A percentile compares a stretch with the other conserved stretches of the same genome.
These are phyloP conservation scores for Acholoe squamosa DNA, from an alignment of 2,888 invertebrate genomes.

Conservation along the genomic window DNA sequence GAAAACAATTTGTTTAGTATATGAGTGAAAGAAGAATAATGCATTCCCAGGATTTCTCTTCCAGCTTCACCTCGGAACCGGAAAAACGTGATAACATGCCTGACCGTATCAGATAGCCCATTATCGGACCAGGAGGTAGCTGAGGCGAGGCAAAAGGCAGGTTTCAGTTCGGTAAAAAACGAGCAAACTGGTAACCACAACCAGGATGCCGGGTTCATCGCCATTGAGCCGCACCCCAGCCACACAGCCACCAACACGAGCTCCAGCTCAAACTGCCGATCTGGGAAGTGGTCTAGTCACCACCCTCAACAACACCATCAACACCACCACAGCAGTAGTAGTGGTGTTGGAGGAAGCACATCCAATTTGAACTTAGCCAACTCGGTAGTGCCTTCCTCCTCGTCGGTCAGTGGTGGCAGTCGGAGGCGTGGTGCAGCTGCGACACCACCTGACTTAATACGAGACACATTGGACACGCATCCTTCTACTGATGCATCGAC, in stretches of 20 bases:
- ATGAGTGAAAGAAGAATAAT: too few species aligned
- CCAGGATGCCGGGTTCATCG: conserved; percentile 18
- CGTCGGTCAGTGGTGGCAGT: neutral
- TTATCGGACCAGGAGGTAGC: conserved; percentile 76
- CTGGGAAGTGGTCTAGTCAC: conserved; percentile 28
- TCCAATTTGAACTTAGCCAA: neutral
- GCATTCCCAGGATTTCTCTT: neutral
- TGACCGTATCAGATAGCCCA: conserved; percentile 88
- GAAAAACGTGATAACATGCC: conserved; percentile 90
- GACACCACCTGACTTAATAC: conserved; percentile 62
- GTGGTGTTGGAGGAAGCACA: too few species aligned
- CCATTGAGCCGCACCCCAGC: conserved; percentile 15
- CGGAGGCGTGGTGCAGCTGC: conserved; percentile 22
- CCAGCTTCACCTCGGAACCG: conserved; percentile 83
- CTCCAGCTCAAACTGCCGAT: neutral
- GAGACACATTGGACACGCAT: conserved; percentile 33
- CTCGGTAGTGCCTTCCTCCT: neutral
- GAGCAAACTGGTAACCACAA: conserved; percentile 70
- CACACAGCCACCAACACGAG: neutral
- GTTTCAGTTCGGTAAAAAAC: conserved; percentile 76
- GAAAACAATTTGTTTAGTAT: too few species aligned
- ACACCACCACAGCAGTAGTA: neutral
- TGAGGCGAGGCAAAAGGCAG: conserved; percentile 41
- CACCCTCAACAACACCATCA: conserved; percentile 13
- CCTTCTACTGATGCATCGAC: neutral